Percentiles rank a stretch among this genome's conserved stretches.
These are phyloP conservation scores for Albula goreensis DNA, from an alignment of 2,113 vertebrate genomes.

Conservation along the genomic window DNA sequence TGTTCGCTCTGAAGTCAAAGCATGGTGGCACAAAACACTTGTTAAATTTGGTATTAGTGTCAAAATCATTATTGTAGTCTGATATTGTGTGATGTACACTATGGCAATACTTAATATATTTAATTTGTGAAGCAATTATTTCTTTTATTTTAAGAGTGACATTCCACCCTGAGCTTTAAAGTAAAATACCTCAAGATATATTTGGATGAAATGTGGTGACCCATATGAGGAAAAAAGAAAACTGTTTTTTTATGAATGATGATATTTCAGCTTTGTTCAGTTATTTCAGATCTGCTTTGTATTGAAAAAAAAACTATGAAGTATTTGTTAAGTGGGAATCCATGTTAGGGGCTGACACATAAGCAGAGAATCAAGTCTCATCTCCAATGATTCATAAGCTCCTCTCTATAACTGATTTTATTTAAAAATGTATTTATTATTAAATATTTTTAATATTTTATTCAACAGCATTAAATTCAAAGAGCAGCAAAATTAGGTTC, in stretches of 20 bases:
- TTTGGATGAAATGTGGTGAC: neutral
- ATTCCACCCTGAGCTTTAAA: neutral
- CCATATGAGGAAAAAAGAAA: neutral
- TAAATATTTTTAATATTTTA: neutral
- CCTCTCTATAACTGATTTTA: no score
- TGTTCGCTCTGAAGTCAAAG: slow-evolving; percentile 22
- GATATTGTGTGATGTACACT: neutral
- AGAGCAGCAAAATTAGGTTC: neutral
- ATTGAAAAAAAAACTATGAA: neutral
- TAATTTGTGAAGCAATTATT: neutral
- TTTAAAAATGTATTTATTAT: no score
- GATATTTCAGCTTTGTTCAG: neutral
- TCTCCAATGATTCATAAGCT: no score
- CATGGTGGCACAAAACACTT: slow-evolving; percentile 15
- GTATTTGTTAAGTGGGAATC: neutral
- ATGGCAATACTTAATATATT: neutral
- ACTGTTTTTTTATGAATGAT: neutral
- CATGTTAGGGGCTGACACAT: neutral
- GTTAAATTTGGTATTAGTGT: neutral
- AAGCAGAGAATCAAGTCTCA: neutral
- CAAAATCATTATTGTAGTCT: neutral
- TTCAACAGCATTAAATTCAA: neutral
- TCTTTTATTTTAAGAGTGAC: neutral
- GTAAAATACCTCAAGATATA: neutral
- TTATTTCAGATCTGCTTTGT: neutral